phyloP scores from a whole-genome alignment of 2,113 vertebrate genomes.

The Bujurquina vittata region DNA sequence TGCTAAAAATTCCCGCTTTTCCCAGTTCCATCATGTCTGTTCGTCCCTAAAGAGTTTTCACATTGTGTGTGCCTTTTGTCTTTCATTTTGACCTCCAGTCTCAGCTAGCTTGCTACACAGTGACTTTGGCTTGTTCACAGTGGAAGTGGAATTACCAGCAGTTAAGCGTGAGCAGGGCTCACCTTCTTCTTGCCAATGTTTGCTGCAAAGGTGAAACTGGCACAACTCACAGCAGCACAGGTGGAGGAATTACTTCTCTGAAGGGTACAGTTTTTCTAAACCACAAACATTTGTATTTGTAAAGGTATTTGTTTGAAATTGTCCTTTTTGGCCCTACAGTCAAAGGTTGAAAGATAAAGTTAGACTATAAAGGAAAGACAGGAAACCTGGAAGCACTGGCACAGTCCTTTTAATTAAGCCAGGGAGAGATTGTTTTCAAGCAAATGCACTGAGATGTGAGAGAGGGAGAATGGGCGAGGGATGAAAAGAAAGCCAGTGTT shows the following conservation, averaged over 20 bases:
- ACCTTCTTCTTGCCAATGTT: background rate
- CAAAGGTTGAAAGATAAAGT: background rate
- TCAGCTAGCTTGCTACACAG: background rate
- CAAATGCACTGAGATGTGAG: constrained; percentile 57
- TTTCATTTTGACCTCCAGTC: constrained; percentile 30
- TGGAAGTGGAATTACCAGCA: constrained; percentile 26
- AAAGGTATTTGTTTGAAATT: constrained; percentile 7
- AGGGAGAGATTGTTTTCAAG: constrained; percentile 58
- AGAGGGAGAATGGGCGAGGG: constrained; percentile 33
- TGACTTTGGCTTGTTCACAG: constrained; percentile 32
- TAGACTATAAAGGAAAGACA: background rate
- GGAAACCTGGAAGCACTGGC: constrained; percentile 29
- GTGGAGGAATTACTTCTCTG: background rate
- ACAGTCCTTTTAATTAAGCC: constrained; percentile 63
- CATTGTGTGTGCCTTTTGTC: constrained; percentile 17
- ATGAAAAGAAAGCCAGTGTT: constrained; percentile 55
- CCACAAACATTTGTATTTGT: constrained; percentile 23
- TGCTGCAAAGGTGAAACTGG: constrained; percentile 11
- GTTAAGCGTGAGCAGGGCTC: constrained; percentile 16
- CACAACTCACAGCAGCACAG: constrained; percentile 1
- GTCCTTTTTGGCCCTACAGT: background rate
- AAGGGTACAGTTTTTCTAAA: background rate
- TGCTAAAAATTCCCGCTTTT: constrained; percentile 1
- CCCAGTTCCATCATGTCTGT: background rate
- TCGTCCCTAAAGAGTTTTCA: constrained; percentile 22